Percentiles rank a stretch among this genome's conserved stretches.
phyloP scores from a whole-genome alignment of 2,113 vertebrate genomes.

The Pachypanchax playfairii region DNA sequence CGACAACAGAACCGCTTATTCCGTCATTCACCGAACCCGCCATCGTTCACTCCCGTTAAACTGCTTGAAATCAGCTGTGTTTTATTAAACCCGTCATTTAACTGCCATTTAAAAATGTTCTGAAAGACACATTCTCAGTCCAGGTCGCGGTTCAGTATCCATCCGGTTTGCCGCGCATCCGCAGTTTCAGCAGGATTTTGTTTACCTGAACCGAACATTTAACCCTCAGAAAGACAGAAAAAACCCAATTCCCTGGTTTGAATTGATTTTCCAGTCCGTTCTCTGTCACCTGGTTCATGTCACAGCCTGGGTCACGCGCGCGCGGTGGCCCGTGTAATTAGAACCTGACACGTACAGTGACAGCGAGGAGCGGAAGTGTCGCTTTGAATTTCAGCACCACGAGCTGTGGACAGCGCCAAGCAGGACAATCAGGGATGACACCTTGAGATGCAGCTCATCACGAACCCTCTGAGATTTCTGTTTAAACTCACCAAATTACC shows the following conservation, averaged over 20 bases:
- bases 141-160: background rate
- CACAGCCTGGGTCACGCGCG: slow-evolving; percentile 33
- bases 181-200: no score
- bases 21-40: slow-evolving; percentile 68
- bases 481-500: no score
- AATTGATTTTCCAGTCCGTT: slow-evolving; percentile 29
- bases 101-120: no score
- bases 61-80: background rate
- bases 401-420: slow-evolving; percentile 60
- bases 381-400: slow-evolving; percentile 62
- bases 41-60: slow-evolving; percentile 58
- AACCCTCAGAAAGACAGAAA: no score
- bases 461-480: no score
- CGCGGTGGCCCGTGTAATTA: slow-evolving; percentile 35
- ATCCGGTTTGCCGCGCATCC: background rate
- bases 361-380: background rate
- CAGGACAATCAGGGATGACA: slow-evolving; percentile 9
- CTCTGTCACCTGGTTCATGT: slow-evolving; percentile 36
- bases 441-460: slow-evolving; percentile 6
- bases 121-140: no score
- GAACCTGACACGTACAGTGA: slow-evolving; percentile 32
- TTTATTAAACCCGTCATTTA: background rate
- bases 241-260: no score
- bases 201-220: no score
- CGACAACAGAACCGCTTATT: background rate